phyloP scores from a whole-genome alignment of 2,888 invertebrate species.

The Osmoderma eremita region DNA sequence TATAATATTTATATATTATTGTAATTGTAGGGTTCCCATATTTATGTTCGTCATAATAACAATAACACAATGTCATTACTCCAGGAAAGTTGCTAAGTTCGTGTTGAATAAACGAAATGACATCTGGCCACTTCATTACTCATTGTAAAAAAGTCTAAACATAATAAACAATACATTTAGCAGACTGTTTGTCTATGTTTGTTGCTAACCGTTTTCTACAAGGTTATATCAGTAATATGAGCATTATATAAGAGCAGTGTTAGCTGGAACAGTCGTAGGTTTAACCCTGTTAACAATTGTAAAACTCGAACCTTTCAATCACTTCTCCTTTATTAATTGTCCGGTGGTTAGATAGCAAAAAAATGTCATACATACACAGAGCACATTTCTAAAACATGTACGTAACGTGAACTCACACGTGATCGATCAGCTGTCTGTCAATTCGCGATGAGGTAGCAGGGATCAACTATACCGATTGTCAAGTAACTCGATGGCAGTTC shows the following conservation, averaged over 20 bases:
- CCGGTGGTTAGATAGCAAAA: too few species aligned
- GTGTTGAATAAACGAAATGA: too few species aligned
- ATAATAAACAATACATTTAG: background rate
- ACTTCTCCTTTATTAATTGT: too few species aligned
- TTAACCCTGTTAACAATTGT: too few species aligned
- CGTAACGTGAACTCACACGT: background rate
- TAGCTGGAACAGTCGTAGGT: too few species aligned
- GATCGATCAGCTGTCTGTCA: conserved; percentile 29
- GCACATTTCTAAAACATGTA: too few species aligned
- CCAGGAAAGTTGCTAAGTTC: too few species aligned
- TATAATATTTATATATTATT: too few species aligned
- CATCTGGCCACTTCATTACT: background rate
- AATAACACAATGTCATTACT: background rate
- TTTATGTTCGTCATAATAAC: too few species aligned
- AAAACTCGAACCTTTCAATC: too few species aligned
- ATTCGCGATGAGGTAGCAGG: conserved; percentile 9
- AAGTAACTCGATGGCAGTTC: conserved; percentile 12
- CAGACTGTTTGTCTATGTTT: conserved; percentile 15
- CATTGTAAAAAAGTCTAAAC: background rate
- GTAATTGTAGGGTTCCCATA: too few species aligned
- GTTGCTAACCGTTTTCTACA: conserved; percentile 22
- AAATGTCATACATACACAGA: too few species aligned
- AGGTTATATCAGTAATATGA: conserved; percentile 14
- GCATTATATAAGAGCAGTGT: background rate
- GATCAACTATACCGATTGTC: conserved; percentile 24